Percentiles rank a stretch among this genome's conserved stretches.
These are phyloP conservation scores for Trilocha varians DNA, from an alignment of 2,888 invertebrate genomes.

Conservation along the genomic window DNA sequence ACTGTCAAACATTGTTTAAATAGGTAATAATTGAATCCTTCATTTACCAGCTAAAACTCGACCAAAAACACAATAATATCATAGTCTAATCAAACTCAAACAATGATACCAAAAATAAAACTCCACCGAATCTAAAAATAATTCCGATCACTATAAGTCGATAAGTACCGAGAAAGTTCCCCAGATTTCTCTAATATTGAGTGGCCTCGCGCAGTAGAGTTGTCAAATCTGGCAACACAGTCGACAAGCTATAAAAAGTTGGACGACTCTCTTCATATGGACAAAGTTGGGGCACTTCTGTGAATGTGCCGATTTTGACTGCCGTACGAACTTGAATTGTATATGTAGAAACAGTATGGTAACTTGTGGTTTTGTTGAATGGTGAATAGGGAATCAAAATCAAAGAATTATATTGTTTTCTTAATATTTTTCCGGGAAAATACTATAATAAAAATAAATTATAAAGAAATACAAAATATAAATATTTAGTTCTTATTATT, in stretches of 20 bases:
- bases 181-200: background rate
- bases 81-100: background rate
- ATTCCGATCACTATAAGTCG: background rate
- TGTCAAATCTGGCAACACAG: slow-evolving; percentile 40
- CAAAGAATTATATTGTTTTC: no score
- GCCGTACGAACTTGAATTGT: slow-evolving; percentile 15
- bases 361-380: no score
- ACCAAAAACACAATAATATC: no score
- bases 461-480: no score
- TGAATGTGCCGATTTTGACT: slow-evolving; percentile 54
- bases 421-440: no score
- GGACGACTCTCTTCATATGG: slow-evolving; percentile 46
- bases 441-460: no score
- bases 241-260: slow-evolving; percentile 45
- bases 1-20: no score
- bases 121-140: background rate
- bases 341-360: background rate
- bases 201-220: slow-evolving; percentile 14
- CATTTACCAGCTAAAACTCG: no score
- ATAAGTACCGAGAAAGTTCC: background rate
- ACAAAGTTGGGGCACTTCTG: slow-evolving; percentile 56
- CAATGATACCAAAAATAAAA: background rate
- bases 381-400: no score
- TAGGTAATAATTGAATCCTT: no score
- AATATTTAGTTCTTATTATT: no score